Conservation (phyloP, 2,888 invertebrate genomes). For the Lamellibrachia columna region DNA sequence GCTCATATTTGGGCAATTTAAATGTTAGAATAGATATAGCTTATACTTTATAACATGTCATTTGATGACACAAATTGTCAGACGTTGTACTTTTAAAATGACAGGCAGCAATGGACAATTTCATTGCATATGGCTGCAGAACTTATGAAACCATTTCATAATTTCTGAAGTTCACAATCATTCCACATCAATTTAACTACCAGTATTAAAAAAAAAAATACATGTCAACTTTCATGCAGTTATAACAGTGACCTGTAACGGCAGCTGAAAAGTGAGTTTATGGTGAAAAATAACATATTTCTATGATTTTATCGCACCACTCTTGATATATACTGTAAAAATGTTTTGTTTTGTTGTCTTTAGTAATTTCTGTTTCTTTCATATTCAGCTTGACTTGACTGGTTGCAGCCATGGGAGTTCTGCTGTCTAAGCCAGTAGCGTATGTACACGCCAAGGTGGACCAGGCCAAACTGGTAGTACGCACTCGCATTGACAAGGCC, state of each 20-base stretch:
- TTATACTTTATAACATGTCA: too few relatives aligned
- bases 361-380: background rate
- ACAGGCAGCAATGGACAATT: too few relatives aligned
- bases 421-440: constrained; percentile 34
- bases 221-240: background rate
- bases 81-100: too few relatives aligned
- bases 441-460: constrained; percentile 36
- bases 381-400: background rate
- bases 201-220: background rate
- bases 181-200: too few relatives aligned
- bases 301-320: background rate
- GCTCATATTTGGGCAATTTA: too few relatives aligned
- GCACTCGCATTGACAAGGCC: constrained; percentile 28
- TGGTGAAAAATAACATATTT: background rate
- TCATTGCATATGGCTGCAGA: too few relatives aligned
- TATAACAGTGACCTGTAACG: background rate
- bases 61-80: too few relatives aligned
- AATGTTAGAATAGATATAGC: too few relatives aligned
- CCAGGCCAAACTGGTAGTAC: constrained; percentile 34
- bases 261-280: background rate
- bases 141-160: too few relatives aligned
- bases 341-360: background rate
- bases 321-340: background rate
- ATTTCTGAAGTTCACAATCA: too few relatives aligned
- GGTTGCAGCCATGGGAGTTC: constrained; percentile 33